Percentiles rank a stretch among this genome's conserved stretches.
These are phyloP conservation scores for Eulithis prunata DNA, from an alignment of 2,888 invertebrate species.

Conservation along the genomic window DNA sequence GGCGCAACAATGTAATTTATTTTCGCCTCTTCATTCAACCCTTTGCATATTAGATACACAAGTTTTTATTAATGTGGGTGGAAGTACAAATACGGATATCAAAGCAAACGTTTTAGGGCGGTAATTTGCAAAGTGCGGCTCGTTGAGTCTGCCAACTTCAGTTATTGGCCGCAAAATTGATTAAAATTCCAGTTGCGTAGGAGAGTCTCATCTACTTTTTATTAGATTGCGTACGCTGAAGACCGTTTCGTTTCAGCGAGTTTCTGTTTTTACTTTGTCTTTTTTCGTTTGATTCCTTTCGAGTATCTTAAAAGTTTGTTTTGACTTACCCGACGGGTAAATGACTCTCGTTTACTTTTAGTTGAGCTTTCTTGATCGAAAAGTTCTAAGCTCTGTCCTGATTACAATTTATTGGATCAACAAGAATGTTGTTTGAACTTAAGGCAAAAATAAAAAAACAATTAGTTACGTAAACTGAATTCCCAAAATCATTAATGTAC, in stretches of 20 bases:
- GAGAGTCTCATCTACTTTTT: conserved; percentile 68
- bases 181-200: conserved; percentile 78
- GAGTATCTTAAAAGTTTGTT: conserved; percentile 43
- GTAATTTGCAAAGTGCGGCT: conserved; percentile 70
- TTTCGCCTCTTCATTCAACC: conserved; percentile 6
- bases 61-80: conserved; percentile 61
- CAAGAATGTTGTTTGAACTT: conserved; percentile 1
- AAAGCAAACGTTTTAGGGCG: conserved; percentile 62
- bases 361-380: conserved; percentile 18
- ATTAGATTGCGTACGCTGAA: conserved; percentile 66
- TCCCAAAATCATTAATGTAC: conserved; percentile 15
- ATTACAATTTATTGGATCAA: conserved; percentile 11
- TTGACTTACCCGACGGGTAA: conserved; percentile 23
- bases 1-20: conserved; percentile 42
- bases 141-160: conserved; percentile 57
- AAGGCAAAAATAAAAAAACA: conserved; percentile 6
- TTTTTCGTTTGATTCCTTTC: conserved; percentile 49
- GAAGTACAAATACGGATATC: conserved; percentile 62
- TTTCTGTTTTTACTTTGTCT: conserved; percentile 51
- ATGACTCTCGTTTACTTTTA: conserved; percentile 18
- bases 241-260: conserved; percentile 56
- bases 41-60: conserved; percentile 56
- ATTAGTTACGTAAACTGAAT: conserved; percentile 12
- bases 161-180: conserved; percentile 79
- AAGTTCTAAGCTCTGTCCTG: neutral